phyloP scores from a whole-genome alignment of 2,888 invertebrate species.

The Mythimna impura region DNA sequence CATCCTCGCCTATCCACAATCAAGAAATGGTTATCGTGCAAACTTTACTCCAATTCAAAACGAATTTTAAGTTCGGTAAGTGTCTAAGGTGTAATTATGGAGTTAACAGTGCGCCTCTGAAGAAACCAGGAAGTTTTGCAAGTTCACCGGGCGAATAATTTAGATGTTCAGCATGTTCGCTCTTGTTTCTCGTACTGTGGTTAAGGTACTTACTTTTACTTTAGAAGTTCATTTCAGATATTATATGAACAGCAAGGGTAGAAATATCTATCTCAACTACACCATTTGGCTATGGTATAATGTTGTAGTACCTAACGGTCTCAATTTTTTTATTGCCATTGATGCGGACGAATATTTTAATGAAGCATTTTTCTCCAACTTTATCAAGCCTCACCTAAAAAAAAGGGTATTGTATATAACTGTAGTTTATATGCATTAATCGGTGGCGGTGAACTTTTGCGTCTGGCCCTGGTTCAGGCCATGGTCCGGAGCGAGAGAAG shows the following conservation, averaged over 20 bases:
- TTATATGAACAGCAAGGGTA: not conserved
- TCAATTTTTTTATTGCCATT: too few species aligned
- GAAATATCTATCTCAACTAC: not conserved
- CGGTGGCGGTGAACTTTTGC: too few species aligned
- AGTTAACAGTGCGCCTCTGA: slow-evolving; percentile 54
- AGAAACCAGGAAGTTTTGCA: slow-evolving; percentile 49
- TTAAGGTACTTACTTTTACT: slow-evolving; percentile 24
- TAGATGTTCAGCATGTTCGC: slow-evolving; percentile 47
- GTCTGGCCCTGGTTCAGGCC: too few species aligned
- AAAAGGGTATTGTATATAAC: too few species aligned
- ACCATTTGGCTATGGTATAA: not conserved
- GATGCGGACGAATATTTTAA: too few species aligned
- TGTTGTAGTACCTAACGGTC: not conserved
- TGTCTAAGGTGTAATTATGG: slow-evolving; percentile 69
- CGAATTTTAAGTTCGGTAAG: slow-evolving; percentile 63
- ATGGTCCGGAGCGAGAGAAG: too few species aligned
- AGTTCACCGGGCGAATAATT: slow-evolving; percentile 52
- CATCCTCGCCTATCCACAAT: too few species aligned
- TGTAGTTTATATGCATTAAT: too few species aligned
- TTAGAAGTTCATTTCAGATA: slow-evolving; percentile 14
- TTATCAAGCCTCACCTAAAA: too few species aligned
- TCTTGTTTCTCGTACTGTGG: slow-evolving; percentile 45
- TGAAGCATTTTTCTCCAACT: too few species aligned
- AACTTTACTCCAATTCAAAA: slow-evolving; percentile 61
- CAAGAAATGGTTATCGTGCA: slow-evolving; percentile 13